Evolutionary conservation across 2,888 invertebrate species (phyloP).

Genomic region (Acanthacorydalis orientalis): DNA sequence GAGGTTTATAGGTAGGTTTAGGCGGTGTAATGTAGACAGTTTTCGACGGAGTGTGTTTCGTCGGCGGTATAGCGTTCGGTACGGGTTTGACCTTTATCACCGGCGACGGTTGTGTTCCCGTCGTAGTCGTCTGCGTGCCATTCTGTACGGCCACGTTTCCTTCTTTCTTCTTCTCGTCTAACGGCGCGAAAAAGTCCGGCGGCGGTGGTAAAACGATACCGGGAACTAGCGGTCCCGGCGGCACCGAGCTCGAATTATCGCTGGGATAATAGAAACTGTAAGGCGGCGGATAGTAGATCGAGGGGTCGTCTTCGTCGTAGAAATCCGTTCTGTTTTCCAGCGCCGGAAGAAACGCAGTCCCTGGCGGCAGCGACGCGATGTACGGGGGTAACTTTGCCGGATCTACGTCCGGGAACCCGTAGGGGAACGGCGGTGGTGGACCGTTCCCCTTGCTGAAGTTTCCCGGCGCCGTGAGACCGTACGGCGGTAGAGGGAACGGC

Average conservation of each 20-base stretch:
- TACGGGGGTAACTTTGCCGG: constrained; percentile 21
- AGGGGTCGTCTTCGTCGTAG: constrained; percentile 81
- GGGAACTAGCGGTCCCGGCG: constrained; percentile 74
- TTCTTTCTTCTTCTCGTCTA: constrained; percentile 27
- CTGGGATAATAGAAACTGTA: constrained; percentile 73
- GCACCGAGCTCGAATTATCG: constrained; percentile 57
- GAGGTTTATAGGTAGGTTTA: not conserved
- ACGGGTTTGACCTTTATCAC: not conserved
- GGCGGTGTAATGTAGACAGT: not conserved
- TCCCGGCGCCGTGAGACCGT: constrained; percentile 34
- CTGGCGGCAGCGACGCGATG: constrained; percentile 41
- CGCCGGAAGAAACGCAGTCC: constrained; percentile 34
- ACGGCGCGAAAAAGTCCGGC: constrained; percentile 66
- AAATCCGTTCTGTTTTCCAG: constrained; percentile 50
- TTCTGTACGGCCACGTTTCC: constrained; percentile 9
- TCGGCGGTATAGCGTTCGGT: not conserved
- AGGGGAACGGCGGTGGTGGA: constrained; percentile 39
- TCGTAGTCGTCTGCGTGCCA: constrained; percentile 28
- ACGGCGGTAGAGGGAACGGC: constrained; percentile 42
- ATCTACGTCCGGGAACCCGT: constrained; percentile 22
- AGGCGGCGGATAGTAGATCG: constrained; percentile 79
- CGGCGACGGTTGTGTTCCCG: constrained; percentile 20
- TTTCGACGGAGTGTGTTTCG: not conserved
- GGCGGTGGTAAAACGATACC: constrained; percentile 80
- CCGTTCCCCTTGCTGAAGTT: constrained; percentile 26